Conservation (phyloP, 2,113 vertebrate genomes). For the Chlamydotis undulata region DNA sequence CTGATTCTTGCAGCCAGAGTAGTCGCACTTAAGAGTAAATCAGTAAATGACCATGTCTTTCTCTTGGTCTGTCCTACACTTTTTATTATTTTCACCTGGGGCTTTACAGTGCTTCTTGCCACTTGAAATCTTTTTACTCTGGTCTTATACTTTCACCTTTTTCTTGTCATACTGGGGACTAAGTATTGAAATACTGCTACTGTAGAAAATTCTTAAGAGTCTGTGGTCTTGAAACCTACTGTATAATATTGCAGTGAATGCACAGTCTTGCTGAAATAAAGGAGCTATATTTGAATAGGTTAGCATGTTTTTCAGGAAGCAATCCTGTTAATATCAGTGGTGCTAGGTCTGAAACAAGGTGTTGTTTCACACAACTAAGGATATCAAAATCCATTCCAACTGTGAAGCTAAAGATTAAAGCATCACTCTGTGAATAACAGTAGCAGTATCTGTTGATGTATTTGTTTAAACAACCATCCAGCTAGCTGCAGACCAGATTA, state of each 20-base stretch:
- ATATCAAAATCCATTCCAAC: background rate
- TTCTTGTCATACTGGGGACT: constrained; percentile 23
- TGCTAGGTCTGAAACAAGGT: constrained; percentile 8
- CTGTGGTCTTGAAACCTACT: background rate
- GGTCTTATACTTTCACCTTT: constrained; percentile 17
- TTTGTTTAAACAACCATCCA: background rate
- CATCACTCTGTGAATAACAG: background rate
- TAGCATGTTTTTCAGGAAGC: background rate
- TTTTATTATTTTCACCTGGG: constrained; percentile 16
- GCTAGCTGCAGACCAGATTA: background rate
- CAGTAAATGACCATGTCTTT: background rate
- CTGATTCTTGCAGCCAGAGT: background rate
- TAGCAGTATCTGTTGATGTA: background rate
- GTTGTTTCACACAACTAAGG: background rate
- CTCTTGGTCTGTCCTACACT: background rate
- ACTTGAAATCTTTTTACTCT: constrained; percentile 48
- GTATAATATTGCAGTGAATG: background rate
- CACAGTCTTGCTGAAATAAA: background rate
- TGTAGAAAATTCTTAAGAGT: background rate
- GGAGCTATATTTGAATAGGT: background rate
- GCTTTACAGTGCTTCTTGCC: constrained; percentile 22
- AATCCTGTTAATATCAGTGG: background rate
- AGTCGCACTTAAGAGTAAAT: background rate
- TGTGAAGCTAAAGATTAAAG: background rate
- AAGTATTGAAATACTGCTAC: constrained; percentile 73